These are phyloP conservation scores for Drosophila carrolli DNA, from an alignment of 1,140 invertebrate genomes.

Conservation along the genomic window DNA sequence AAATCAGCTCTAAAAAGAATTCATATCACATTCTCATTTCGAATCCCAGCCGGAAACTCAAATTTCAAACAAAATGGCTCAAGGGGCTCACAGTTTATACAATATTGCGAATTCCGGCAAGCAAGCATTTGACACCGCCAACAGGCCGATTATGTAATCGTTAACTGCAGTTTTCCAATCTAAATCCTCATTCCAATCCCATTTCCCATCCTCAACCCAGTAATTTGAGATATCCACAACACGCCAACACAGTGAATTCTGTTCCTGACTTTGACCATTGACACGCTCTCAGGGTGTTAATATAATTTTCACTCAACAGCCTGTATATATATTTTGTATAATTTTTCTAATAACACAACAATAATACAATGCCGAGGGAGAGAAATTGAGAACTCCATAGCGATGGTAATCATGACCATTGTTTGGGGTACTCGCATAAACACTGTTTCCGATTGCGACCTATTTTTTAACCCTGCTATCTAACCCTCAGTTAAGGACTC, in stretches of 20 bases:
- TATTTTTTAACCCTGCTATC: constrained; percentile 41
- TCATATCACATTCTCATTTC: constrained; percentile 29
- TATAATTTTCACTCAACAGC: constrained; percentile 60
- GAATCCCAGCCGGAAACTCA: constrained; percentile 56
- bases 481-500: constrained; percentile 66
- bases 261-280: constrained; percentile 60
- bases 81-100: constrained; percentile 63
- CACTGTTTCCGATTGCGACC: constrained; percentile 72
- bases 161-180: constrained; percentile 53
- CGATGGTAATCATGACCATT: constrained; percentile 59
- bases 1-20: constrained; percentile 20
- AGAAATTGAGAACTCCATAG: constrained; percentile 19
- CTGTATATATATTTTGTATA: constrained; percentile 50
- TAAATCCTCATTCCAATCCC: constrained; percentile 7
- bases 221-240: constrained; percentile 59
- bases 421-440: constrained; percentile 57
- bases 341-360: constrained; percentile 67
- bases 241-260: neutral
- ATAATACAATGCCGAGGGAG: constrained; percentile 22
- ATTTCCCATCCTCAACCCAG: constrained; percentile 13
- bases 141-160: constrained; percentile 47
- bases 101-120: constrained; percentile 73
- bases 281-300: constrained; percentile 61
- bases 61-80: constrained; percentile 71
- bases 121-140: constrained; percentile 65